Evolutionary conservation across 2,888 invertebrate species (phyloP).

Genomic region (Agriopis leucophaearia): DNA sequence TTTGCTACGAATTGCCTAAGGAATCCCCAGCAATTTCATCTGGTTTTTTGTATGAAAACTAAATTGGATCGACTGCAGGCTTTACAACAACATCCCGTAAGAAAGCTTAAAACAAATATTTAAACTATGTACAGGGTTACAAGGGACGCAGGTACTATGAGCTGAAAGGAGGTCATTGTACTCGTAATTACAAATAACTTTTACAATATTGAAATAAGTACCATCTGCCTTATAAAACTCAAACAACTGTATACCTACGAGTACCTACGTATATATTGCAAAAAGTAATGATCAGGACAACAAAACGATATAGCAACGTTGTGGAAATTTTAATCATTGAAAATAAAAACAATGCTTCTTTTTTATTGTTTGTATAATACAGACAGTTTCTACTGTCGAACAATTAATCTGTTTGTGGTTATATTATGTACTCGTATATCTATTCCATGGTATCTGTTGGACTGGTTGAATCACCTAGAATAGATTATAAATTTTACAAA

Average conservation of each 20-base stretch:
- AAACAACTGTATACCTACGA: neutral
- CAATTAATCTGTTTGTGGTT: constrained; percentile 21
- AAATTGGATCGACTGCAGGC: constrained; percentile 51
- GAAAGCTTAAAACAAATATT: too few relatives aligned
- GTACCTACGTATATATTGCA: neutral
- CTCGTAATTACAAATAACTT: too few relatives aligned
- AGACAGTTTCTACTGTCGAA: constrained; percentile 40
- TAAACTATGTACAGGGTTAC: too few relatives aligned
- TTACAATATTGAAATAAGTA: too few relatives aligned
- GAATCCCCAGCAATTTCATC: constrained; percentile 58
- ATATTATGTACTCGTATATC: neutral
- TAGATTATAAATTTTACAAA: too few relatives aligned
- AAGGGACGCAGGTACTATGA: too few relatives aligned
- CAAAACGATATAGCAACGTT: constrained; percentile 44
- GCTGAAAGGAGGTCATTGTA: too few relatives aligned
- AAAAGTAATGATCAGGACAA: constrained; percentile 35
- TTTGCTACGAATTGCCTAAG: constrained; percentile 58
- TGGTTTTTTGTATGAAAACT: constrained; percentile 54
- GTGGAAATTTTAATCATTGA: constrained; percentile 50
- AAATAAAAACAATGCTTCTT: constrained; percentile 45
- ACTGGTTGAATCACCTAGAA: neutral
- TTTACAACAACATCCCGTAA: too few relatives aligned
- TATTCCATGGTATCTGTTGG: neutral
- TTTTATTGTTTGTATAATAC: constrained; percentile 52
- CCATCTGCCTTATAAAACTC: too few relatives aligned